Percentiles rank a stretch among this genome's conserved stretches.
Conservation (phyloP, 2,113 vertebrate genomes). For the Anoura caudifer region DNA sequence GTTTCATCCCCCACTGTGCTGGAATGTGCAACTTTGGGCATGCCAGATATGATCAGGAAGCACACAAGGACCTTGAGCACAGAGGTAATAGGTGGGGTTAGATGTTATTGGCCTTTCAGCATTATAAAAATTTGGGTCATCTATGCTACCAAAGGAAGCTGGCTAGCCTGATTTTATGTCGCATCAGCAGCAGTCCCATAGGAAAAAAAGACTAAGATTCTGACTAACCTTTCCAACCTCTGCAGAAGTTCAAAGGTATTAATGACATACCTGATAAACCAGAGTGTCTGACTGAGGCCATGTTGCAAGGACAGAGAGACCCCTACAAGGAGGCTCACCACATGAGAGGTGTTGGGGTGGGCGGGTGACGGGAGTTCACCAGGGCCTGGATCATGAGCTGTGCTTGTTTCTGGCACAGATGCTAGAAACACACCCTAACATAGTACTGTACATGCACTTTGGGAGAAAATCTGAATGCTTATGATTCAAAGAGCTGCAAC, state of each 20-base stretch:
- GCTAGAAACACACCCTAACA: not conserved
- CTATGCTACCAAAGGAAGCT: not conserved
- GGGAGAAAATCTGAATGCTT: not conserved
- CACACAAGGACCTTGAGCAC: not conserved
- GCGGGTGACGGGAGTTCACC: not conserved
- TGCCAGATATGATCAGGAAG: not conserved
- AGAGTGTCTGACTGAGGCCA: not conserved
- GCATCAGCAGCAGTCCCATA: not conserved
- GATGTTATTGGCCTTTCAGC: not conserved
- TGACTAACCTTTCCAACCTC: not conserved
- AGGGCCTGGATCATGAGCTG: not conserved
- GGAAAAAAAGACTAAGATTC: not conserved
- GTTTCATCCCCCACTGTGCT: not conserved
- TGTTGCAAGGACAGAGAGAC: not conserved
- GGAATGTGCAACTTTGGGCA: not conserved
- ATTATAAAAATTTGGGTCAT: not conserved
- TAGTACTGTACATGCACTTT: accelerated
- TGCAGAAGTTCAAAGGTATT: not conserved
- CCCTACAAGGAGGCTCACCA: not conserved
- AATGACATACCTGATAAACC: not conserved
- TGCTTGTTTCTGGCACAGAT: not conserved
- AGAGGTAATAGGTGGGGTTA: not conserved
- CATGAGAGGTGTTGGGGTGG: not conserved
- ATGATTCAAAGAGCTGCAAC: not conserved
- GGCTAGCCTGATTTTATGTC: not conserved